Evolutionary conservation across 2,113 vertebrate species (phyloP).

Genomic region (Cottus gobio): DNA sequence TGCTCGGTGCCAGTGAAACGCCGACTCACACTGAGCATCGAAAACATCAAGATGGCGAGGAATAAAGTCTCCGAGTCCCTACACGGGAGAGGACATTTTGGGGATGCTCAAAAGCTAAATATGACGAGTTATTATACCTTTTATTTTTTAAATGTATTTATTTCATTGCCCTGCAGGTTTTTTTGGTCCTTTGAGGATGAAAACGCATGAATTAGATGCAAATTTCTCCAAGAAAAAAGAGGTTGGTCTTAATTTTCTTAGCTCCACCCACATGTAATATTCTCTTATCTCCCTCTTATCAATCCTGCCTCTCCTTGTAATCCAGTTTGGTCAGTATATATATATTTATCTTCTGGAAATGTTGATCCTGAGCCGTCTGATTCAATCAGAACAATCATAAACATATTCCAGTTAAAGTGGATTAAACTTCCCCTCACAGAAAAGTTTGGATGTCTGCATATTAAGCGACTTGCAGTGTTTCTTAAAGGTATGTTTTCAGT

Average conservation of each 20-base stretch:
- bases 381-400: background rate
- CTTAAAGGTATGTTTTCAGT: constrained; percentile 12
- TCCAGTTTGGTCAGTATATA: background rate
- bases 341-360: constrained; percentile 7
- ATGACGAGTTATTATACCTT: background rate
- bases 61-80: constrained; percentile 8
- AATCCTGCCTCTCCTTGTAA: background rate
- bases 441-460: background rate
- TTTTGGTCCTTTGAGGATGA: background rate
- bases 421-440: constrained; percentile 7
- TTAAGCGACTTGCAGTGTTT: background rate
- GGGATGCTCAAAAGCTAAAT: constrained; percentile 3
- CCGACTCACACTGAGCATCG: constrained; percentile 26
- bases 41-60: constrained; percentile 16
- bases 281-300: background rate
- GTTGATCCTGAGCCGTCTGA: background rate
- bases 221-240: no score
- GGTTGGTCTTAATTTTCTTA: background rate
- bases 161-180: background rate
- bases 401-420: background rate
- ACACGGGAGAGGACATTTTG: background rate
- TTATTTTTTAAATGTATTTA: constrained; percentile 5
- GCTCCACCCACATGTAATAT: background rate
- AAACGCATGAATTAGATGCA: no score
- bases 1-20: background rate